phyloP scores from a whole-genome alignment of 2,113 vertebrate genomes.

The Periophthalmodon schlosseri region DNA sequence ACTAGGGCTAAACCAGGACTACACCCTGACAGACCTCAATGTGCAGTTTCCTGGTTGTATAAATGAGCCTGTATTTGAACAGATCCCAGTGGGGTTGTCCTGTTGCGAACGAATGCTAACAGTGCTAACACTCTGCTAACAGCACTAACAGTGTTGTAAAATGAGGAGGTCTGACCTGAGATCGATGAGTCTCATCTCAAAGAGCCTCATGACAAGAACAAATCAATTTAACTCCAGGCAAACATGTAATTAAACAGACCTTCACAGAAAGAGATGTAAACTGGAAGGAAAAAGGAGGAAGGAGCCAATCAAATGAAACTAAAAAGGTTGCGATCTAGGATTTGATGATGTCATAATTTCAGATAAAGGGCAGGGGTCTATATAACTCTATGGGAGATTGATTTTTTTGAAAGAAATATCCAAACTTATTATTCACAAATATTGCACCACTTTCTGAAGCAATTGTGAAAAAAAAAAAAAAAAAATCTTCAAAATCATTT shows the following conservation, averaged over 20 bases:
- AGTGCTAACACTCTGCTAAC: slow-evolving; percentile 28
- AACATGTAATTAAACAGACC: neutral
- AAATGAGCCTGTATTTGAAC: neutral
- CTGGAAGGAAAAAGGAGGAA: neutral
- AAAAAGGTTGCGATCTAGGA: too few species aligned
- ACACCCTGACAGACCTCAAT: too few species aligned
- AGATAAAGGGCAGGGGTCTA: too few species aligned
- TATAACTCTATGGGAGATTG: too few species aligned
- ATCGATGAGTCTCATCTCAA: neutral
- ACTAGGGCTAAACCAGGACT: neutral
- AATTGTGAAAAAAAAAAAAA: too few species aligned
- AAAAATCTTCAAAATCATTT: too few species aligned
- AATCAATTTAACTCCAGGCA: neutral
- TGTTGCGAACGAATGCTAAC: slow-evolving; percentile 45
- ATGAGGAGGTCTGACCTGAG: neutral
- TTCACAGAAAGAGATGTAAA: neutral
- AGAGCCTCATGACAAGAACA: neutral
- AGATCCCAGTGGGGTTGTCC: slow-evolving; percentile 26
- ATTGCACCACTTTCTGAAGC: too few species aligned
- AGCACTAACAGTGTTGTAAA: neutral
- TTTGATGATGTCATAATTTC: too few species aligned
- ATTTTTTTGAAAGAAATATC: too few species aligned
- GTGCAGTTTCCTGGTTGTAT: too few species aligned
- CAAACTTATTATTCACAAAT: too few species aligned
- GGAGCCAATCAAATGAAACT: neutral